phyloP scores from a whole-genome alignment of 2,888 invertebrate species.

The Helicoverpa assulta region DNA sequence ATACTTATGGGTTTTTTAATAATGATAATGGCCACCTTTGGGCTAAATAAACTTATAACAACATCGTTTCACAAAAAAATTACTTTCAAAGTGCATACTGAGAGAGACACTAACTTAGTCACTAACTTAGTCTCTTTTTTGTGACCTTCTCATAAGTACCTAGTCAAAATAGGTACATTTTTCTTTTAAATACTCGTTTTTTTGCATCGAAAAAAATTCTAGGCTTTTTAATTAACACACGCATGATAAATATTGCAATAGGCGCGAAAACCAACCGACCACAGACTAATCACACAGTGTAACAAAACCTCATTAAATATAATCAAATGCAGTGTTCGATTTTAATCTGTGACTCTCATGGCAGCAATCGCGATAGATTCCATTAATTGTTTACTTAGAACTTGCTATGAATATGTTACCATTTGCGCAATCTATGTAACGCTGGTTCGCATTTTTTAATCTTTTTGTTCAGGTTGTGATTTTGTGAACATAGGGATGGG shows the following conservation, averaged over 20 bases:
- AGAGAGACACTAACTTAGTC: no score
- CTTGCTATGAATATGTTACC: constrained; percentile 10
- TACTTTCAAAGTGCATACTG: no score
- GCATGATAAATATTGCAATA: neutral
- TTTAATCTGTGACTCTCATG: constrained; percentile 45
- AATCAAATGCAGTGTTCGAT: constrained; percentile 23
- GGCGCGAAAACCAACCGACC: neutral
- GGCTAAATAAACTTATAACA: no score
- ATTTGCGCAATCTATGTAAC: constrained; percentile 1
- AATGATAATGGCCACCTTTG: no score
- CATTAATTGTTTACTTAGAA: constrained; percentile 33
- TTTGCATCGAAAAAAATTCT: no score
- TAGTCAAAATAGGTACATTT: no score
- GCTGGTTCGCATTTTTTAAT: constrained; percentile 10
- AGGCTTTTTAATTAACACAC: neutral
- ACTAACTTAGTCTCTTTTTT: no score
- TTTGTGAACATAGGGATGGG: no score
- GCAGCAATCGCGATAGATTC: constrained; percentile 39
- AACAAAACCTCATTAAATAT: constrained; percentile 29
- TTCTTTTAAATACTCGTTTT: no score
- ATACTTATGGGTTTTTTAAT: no score
- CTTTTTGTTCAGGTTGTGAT: constrained; percentile 3
- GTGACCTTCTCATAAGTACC: no score
- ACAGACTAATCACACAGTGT: neutral
- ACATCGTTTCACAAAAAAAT: no score